These are phyloP conservation scores for Crotalus helleri DNA, from an alignment of 2,113 vertebrate genomes.

Conservation along the genomic window DNA sequence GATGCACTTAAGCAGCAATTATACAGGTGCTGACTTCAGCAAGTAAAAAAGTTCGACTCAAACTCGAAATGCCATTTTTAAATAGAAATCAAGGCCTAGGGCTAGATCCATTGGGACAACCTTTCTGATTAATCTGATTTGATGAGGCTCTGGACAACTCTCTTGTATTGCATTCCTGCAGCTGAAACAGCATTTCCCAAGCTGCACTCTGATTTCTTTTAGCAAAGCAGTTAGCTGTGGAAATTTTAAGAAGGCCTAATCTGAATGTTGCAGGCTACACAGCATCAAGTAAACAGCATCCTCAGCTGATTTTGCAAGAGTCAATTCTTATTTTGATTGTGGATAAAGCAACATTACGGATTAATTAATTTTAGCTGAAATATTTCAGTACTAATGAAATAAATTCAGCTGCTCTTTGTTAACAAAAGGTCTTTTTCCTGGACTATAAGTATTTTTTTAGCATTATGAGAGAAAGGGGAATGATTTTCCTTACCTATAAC, in stretches of 20 bases:
- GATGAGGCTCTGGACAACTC: constrained; percentile 14
- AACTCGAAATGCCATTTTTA: constrained; percentile 12
- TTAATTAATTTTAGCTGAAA: constrained; percentile 4
- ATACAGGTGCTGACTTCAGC: constrained; percentile 6
- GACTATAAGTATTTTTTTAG: background rate
- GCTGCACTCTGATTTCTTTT: constrained; percentile 3
- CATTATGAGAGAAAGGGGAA: background rate
- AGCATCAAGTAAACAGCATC: constrained; percentile 6
- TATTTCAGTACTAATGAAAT: constrained; percentile 20
- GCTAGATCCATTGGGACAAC: background rate
- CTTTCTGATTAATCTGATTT: constrained; percentile 27
- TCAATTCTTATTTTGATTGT: background rate
- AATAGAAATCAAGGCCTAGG: constrained; percentile 33
- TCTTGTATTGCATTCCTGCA: constrained; percentile 1
- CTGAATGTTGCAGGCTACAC: background rate
- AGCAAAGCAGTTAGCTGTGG: background rate
- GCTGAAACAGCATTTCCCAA: constrained; percentile 23
- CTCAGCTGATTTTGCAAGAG: constrained; percentile 13
- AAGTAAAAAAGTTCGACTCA: constrained; percentile 26
- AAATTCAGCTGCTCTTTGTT: background rate
- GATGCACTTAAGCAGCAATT: constrained; percentile 19
- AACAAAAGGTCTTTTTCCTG: background rate
- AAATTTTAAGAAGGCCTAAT: background rate
- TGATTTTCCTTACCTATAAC: background rate
- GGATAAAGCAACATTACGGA: background rate